Base-by-base conservation (phyloP, 2,113 vertebrate species). In the Lates calcarifer region DNA sequence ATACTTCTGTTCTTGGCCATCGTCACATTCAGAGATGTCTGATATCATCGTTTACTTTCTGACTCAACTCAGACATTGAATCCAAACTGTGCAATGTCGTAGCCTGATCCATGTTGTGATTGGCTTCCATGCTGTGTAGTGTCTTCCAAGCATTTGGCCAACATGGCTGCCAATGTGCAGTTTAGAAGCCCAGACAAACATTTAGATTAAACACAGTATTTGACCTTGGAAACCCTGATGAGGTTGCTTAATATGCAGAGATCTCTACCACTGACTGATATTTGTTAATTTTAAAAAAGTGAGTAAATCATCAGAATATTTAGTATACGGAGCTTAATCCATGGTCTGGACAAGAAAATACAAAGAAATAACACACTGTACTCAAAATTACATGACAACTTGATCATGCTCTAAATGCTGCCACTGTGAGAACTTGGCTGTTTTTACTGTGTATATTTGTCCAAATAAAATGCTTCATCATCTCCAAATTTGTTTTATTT, bases 1-100 rank as follows among this genome's bases (percentile, higher is more conserved):
- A 49, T 3, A 28, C 35, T 47, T 55, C 24, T 17, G 66, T 18
- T 77, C 33, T 53, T 64, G 68, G 63, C 56, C 66, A 20, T 20
- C 43, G 64, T 28, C 57, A n/a, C 61, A 6, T 17, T 58, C 67
- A 47, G 28, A 43, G 45, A 22, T 10, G 24, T 63, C 63, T 13
- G 33, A 51, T 31, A 2, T 29, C 14, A 75, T 17, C 10, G 2
- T 33, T 64, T 10, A 58, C 45, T 18, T 41, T 72, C 49, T 76
- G 41, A 73, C 51, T 77, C 58, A 45, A 22, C 28, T 41, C 18
- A 31, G 47, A 31, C 5, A 17, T 35, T 17, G 67, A 75, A 26
- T 37, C 62, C 47, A 60, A 56, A 41, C 57, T 33, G n/a, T 1
- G 35, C 35, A 22, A 6, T 41, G 24, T n/a, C 35, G 31, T 1